Conservation (phyloP, 2,888 invertebrate species). For the Acheta domesticus region DNA sequence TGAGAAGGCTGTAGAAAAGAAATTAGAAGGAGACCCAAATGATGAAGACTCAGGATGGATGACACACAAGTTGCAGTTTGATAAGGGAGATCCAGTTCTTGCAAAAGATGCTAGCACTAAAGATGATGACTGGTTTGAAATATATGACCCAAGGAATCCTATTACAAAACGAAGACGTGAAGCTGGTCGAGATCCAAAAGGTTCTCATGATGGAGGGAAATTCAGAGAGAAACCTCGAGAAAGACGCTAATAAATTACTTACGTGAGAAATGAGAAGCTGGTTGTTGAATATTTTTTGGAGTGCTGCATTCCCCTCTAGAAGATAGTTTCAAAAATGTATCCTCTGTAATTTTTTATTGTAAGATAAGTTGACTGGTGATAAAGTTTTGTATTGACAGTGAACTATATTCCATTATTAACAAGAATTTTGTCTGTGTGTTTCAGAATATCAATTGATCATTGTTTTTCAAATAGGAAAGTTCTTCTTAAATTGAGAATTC, state of each 20-base stretch:
- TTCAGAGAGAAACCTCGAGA: not conserved
- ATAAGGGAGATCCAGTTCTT: conserved; percentile 65
- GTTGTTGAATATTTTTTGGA: too few species aligned
- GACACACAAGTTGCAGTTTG: conserved; percentile 63
- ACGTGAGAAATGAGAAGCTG: too few species aligned
- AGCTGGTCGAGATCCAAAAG: conserved; percentile 37
- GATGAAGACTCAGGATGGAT: conserved; percentile 51
- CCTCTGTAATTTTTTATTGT: too few species aligned
- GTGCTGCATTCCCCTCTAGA: too few species aligned
- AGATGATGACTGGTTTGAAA: conserved; percentile 93
- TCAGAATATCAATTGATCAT: too few species aligned
- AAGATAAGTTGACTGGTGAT: too few species aligned
- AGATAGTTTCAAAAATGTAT: too few species aligned
- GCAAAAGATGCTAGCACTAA: conserved; percentile 92
- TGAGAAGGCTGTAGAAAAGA: conserved; percentile 44
- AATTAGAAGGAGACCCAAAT: conserved; percentile 46
- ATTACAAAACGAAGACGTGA: conserved; percentile 88
- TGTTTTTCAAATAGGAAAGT: too few species aligned
- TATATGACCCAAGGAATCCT: conserved; percentile 92
- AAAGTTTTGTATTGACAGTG: too few species aligned
- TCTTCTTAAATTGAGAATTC: too few species aligned
- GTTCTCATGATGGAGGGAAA: not conserved
- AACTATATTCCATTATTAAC: too few species aligned
- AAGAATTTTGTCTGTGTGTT: too few species aligned
- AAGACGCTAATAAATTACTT: not conserved